Percentiles rank a stretch among this genome's conserved stretches.
Conservation (phyloP, 1,140 invertebrate species). For the Lordiphosa mommai region DNA sequence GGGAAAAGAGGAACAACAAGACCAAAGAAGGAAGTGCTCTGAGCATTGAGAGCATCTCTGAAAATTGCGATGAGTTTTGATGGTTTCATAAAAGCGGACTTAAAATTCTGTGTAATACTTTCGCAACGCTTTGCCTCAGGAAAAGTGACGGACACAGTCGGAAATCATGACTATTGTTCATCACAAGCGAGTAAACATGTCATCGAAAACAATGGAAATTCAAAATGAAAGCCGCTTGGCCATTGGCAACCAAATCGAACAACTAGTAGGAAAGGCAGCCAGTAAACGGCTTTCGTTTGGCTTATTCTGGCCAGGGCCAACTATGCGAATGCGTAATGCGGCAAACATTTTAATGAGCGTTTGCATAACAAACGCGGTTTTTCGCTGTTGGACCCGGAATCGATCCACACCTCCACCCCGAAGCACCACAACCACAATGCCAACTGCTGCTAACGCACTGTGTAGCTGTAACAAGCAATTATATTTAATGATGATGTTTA, state of each 20-base stretch:
- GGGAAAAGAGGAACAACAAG: too few species aligned
- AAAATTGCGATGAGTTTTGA: too few species aligned
- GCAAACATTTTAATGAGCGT: slow-evolving; percentile 71
- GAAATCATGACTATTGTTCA: too few species aligned
- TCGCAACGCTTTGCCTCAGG: too few species aligned
- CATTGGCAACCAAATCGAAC: slow-evolving; percentile 4
- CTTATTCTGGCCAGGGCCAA: slow-evolving; percentile 39
- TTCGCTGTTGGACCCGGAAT: slow-evolving; percentile 9
- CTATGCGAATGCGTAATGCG: slow-evolving; percentile 62
- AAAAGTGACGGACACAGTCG: too few species aligned
- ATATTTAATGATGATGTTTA: slow-evolving; percentile 77
- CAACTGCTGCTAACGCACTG: slow-evolving; percentile 29
- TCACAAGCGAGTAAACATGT: slow-evolving; percentile 15
- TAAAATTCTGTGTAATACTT: too few species aligned
- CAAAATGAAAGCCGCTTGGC: slow-evolving; percentile 2
- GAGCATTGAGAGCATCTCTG: too few species aligned
- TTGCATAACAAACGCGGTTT: slow-evolving; percentile 72
- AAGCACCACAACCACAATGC: slow-evolving; percentile 20
- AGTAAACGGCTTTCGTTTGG: slow-evolving; percentile 7
- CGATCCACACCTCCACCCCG: slow-evolving; percentile 11
- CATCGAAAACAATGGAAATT: slow-evolving; percentile 11
- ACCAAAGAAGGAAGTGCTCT: too few species aligned
- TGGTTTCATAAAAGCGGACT: too few species aligned
- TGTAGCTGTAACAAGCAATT: slow-evolving; percentile 72
- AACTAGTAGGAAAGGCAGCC: not conserved